Evolutionary conservation across 30 jellyfish, hydroid and myxozoan species (phyloP).

Genomic region (Catostylus mosaicus): DNA sequence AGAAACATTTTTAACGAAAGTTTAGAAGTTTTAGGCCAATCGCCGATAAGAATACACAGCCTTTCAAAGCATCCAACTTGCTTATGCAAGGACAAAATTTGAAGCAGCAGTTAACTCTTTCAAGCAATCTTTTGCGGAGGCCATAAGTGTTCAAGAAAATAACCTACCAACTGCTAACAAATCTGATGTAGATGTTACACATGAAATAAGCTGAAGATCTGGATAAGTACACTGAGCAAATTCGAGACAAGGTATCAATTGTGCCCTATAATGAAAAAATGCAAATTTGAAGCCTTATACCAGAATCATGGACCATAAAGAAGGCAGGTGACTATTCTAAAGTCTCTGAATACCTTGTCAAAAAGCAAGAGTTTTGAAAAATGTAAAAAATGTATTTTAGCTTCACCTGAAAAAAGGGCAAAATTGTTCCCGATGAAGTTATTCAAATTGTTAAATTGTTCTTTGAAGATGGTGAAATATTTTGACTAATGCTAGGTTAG

Average conservation of each 20-base stretch:
- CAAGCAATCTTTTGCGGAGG: slow-evolving; percentile 32
- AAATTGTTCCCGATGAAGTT: neutral
- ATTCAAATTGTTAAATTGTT: neutral
- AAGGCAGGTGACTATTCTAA: neutral
- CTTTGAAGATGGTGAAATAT: slow-evolving; percentile 25
- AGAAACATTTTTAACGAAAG: slow-evolving; percentile 16
- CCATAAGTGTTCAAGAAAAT: slow-evolving; percentile 8
- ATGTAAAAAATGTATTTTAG: slow-evolving; percentile 13
- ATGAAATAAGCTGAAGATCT: slow-evolving; percentile 39
- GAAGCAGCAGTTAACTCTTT: slow-evolving; percentile 7
- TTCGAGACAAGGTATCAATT: slow-evolving; percentile 42
- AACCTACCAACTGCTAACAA: neutral
- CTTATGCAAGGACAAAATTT: slow-evolving; percentile 28
- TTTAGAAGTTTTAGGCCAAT: slow-evolving; percentile 42
- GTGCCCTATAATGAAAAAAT: slow-evolving; percentile 20
- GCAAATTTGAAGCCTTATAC: slow-evolving; percentile 31
- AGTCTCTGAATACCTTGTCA: slow-evolving; percentile 50
- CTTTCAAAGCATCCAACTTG: slow-evolving; percentile 17
- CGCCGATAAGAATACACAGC: slow-evolving; percentile 42
- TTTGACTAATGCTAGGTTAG: slow-evolving; percentile 23
- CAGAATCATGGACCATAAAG: slow-evolving; percentile 41
- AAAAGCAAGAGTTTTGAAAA: slow-evolving; percentile 29
- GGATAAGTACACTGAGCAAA: slow-evolving; percentile 26
- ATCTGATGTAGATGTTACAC: neutral
- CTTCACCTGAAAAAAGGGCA: slow-evolving; percentile 13